These are phyloP conservation scores for Theristus sp. DNA, from an alignment of 2,888 invertebrate genomes.

Conservation along the genomic window DNA sequence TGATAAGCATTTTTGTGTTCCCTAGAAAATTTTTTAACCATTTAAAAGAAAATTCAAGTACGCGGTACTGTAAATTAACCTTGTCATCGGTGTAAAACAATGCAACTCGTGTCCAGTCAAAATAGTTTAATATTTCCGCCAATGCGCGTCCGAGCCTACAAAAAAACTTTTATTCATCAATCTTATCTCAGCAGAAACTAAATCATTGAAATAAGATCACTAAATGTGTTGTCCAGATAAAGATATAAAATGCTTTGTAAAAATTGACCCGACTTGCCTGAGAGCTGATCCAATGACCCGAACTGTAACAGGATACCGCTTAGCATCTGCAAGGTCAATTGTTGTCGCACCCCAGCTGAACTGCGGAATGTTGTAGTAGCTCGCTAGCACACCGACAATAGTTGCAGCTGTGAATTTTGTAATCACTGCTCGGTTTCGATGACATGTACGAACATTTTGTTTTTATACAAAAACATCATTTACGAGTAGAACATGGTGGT, in stretches of 20 bases:
- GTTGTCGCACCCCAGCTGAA: conserved; percentile 15
- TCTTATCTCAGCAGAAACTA: too few species aligned
- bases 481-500: background rate
- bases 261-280: too few species aligned
- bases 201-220: too few species aligned
- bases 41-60: too few species aligned
- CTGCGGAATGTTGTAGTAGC: conserved; percentile 13
- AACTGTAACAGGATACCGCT: conserved; percentile 11
- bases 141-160: conserved; percentile 13
- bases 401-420: conserved; percentile 11
- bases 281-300: background rate
- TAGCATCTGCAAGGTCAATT: conserved; percentile 9
- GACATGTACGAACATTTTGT: background rate
- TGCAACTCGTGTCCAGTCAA: conserved; percentile 15
- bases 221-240: too few species aligned
- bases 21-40: background rate
- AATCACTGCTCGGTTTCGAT: background rate
- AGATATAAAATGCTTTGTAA: too few species aligned
- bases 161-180: background rate
- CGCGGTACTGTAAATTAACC: too few species aligned
- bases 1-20: background rate
- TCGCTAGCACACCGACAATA: conserved; percentile 11
- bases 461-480: background rate
- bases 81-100: conserved; percentile 13
- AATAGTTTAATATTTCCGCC: conserved; percentile 12